A percentile compares a stretch with the other conserved stretches of the same genome.
These are phyloP conservation scores for Imbricaverruca yamaguchii DNA, from an alignment of 2,888 invertebrate species.

Conservation along the genomic window DNA sequence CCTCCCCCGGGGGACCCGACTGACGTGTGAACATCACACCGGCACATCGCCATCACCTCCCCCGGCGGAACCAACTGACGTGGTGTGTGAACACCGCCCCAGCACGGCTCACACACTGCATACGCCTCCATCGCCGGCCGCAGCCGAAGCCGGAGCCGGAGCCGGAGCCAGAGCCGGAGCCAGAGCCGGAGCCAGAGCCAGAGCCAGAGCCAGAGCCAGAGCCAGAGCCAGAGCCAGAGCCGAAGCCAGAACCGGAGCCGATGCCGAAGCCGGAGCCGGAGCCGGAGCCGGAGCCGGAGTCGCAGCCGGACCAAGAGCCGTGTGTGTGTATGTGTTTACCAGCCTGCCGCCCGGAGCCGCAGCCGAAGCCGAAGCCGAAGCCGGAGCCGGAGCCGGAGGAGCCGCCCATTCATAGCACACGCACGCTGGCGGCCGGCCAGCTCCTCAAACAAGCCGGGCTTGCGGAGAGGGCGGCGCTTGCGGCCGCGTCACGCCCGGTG, in stretches of 20 bases:
- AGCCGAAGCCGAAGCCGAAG: neutral
- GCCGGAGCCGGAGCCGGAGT: neutral
- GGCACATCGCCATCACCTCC: too few relatives aligned
- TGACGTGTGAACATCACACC: too few relatives aligned
- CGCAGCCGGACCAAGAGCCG: neutral
- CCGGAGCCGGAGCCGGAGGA: neutral
- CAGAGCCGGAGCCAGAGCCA: neutral
- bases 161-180: neutral
- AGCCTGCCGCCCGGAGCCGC: too few relatives aligned
- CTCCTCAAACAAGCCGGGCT: neutral
- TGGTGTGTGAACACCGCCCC: too few relatives aligned
- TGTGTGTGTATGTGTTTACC: too few relatives aligned
- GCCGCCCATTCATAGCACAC: neutral
- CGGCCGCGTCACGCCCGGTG: too few relatives aligned
- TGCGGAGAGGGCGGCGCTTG: too few relatives aligned
- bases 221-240: neutral
- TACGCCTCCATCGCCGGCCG: too few relatives aligned
- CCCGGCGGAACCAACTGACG: too few relatives aligned
- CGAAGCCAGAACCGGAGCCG: too few relatives aligned
- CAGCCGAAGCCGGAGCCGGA: neutral
- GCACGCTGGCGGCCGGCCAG: neutral
- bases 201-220: neutral
- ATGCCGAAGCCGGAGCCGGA: neutral
- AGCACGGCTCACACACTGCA: too few relatives aligned
- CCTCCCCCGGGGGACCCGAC: too few relatives aligned